These are phyloP conservation scores for Rhizomys pruinosus DNA, from an alignment of 2,113 vertebrate genomes.

Conservation along the genomic window DNA sequence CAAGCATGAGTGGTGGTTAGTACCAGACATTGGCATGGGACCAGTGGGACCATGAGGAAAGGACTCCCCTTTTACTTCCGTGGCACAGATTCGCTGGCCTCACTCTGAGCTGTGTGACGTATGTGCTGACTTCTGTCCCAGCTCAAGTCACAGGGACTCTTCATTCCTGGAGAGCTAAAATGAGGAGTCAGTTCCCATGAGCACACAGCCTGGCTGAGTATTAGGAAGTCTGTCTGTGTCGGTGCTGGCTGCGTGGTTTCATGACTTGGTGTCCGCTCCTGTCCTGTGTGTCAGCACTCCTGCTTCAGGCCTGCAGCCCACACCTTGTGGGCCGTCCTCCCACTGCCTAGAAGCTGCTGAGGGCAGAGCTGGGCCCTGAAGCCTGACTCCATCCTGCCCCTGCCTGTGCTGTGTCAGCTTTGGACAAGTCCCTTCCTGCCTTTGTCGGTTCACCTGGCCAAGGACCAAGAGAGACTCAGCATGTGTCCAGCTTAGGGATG, in stretches of 20 bases:
- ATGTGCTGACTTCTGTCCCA: background rate
- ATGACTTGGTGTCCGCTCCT: background rate
- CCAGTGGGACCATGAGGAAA: background rate
- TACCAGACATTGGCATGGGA: background rate
- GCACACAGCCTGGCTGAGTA: background rate
- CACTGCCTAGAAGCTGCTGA: background rate
- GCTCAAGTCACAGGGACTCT: background rate
- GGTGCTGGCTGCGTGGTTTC: background rate
- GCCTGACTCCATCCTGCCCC: background rate
- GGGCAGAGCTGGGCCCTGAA: background rate
- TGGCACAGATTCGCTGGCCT: background rate
- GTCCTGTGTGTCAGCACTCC: background rate
- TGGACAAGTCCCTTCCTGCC: background rate
- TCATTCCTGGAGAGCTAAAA: background rate
- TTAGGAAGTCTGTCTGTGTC: background rate
- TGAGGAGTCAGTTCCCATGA: background rate
- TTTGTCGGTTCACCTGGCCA: background rate
- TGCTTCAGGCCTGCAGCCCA: background rate
- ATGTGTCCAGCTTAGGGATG: background rate
- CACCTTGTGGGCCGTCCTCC: background rate
- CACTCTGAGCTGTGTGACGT: background rate
- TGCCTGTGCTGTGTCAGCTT: background rate
- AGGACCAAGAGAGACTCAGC: background rate
- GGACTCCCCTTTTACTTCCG: background rate
- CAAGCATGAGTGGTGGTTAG: background rate